Evolutionary conservation across 2,888 invertebrate species (phyloP).

Genomic region (Blastobasis adustella): DNA sequence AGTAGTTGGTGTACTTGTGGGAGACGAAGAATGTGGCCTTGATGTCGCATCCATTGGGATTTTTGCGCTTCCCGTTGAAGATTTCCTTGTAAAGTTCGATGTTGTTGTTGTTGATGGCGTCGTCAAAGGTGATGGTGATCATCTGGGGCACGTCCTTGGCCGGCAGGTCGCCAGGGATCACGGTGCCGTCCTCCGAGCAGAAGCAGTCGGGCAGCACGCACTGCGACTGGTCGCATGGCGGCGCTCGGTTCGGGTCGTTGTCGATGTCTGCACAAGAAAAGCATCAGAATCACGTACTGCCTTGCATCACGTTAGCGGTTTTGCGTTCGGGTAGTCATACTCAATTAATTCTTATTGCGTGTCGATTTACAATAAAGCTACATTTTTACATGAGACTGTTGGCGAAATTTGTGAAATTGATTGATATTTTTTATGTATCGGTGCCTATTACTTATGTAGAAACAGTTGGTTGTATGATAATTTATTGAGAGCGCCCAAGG

Average conservation of each 20-base stretch:
- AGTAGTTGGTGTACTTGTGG: slow-evolving; percentile 95
- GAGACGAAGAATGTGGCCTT: slow-evolving; percentile 94
- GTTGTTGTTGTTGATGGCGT: slow-evolving; percentile 96
- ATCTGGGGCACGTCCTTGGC: slow-evolving; percentile 92
- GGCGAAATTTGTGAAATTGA: background rate
- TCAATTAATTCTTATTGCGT: no score
- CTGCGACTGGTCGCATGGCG: slow-evolving; percentile 89
- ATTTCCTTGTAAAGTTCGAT: slow-evolving; percentile 95
- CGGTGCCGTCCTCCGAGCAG: slow-evolving; percentile 94
- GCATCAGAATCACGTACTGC: background rate
- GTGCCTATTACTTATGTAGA: background rate
- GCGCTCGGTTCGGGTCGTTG: slow-evolving; percentile 94
- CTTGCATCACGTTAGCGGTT: background rate
- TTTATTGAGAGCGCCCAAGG: background rate
- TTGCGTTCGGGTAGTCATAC: no score
- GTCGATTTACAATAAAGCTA: slow-evolving; percentile 21
- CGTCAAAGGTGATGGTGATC: slow-evolving; percentile 95
- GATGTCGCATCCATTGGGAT: slow-evolving; percentile 95
- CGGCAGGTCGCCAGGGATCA: slow-evolving; percentile 89
- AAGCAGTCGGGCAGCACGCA: slow-evolving; percentile 94
- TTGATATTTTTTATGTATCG: background rate
- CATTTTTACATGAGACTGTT: background rate
- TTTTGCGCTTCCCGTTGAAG: slow-evolving; percentile 90
- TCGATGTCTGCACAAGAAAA: slow-evolving; percentile 83
- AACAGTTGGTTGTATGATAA: background rate